phyloP scores from a whole-genome alignment of 92 coral and sea anemone species.

The Epizoanthus fatuus region DNA sequence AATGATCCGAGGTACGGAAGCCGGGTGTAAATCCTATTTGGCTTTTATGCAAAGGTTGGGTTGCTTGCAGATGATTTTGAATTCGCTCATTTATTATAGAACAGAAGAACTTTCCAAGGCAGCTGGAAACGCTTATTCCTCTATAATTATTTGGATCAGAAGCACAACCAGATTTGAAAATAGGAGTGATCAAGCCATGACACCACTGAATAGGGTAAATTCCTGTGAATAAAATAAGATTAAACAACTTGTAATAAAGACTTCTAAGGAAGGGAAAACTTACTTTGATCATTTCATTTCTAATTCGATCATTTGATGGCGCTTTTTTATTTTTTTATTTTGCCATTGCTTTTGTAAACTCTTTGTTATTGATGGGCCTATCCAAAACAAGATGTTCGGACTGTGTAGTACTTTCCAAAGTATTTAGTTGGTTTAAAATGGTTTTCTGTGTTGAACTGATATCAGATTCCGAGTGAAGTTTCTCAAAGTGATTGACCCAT shows the following conservation, averaged over 20 bases:
- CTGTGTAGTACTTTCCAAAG: background rate
- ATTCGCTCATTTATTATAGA: slow-evolving; percentile 13
- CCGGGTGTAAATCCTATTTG: slow-evolving; percentile 35
- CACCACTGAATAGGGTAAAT: slow-evolving; percentile 24
- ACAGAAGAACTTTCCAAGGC: slow-evolving; percentile 29
- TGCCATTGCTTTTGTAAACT: background rate
- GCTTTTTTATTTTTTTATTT: slow-evolving; percentile 21
- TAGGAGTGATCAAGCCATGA: slow-evolving; percentile 21
- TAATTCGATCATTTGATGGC: slow-evolving; percentile 13
- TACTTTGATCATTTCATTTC: slow-evolving; percentile 28
- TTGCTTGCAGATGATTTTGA: background rate
- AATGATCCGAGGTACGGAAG: slow-evolving; percentile 14
- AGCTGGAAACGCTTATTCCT: slow-evolving; percentile 35
- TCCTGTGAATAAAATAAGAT: slow-evolving; percentile 7
- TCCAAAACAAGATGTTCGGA: background rate
- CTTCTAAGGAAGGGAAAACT: background rate
- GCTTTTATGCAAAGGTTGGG: background rate
- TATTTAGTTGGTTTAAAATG: background rate
- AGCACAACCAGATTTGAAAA: slow-evolving; percentile 16
- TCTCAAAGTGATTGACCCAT: background rate
- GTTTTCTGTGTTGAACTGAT: background rate
- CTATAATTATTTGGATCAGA: slow-evolving; percentile 21
- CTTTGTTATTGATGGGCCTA: slow-evolving; percentile 3
- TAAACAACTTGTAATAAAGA: slow-evolving; percentile 1
- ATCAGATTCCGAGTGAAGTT: background rate